These are phyloP conservation scores for Somateria mollissima DNA, from an alignment of 2,797 vertebrate species.

Conservation along the genomic window DNA sequence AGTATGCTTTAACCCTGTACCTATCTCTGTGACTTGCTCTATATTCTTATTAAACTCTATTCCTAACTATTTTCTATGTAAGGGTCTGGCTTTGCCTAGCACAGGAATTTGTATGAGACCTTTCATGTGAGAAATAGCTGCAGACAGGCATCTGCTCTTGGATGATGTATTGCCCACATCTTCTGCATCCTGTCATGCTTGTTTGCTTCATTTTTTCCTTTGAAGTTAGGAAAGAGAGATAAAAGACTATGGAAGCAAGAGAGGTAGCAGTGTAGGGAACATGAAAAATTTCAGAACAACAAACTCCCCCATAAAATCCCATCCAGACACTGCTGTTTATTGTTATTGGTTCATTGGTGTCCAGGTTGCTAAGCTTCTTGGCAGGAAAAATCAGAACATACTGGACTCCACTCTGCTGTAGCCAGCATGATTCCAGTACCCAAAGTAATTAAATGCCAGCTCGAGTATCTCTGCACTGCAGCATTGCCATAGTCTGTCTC, in stretches of 20 bases:
- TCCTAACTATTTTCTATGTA: neutral
- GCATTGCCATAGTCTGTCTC: constrained; percentile 2
- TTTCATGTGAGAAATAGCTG: neutral
- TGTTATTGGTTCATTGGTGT: constrained; percentile 1
- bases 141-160: neutral
- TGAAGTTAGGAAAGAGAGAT: constrained; percentile 33
- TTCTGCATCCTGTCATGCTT: constrained; percentile 12
- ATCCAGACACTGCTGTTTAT: constrained; percentile 8
- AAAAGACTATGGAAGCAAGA: neutral
- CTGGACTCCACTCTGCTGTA: constrained; percentile 18
- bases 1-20: neutral
- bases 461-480: constrained; percentile 18
- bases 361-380: constrained; percentile 34
- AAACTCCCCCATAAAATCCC: constrained; percentile 10
- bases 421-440: constrained; percentile 35
- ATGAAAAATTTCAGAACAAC: constrained; percentile 4
- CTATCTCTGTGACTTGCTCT: neutral
- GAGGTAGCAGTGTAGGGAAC: neutral
- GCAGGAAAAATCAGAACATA: constrained; percentile 38
- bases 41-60: neutral
- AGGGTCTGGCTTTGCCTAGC: neutral
- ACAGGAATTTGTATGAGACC: neutral
- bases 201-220: constrained; percentile 31
- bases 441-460: neutral
- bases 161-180: neutral